Base-by-base conservation (phyloP, 2,888 invertebrate genomes). In the Sacculina carcini region DNA sequence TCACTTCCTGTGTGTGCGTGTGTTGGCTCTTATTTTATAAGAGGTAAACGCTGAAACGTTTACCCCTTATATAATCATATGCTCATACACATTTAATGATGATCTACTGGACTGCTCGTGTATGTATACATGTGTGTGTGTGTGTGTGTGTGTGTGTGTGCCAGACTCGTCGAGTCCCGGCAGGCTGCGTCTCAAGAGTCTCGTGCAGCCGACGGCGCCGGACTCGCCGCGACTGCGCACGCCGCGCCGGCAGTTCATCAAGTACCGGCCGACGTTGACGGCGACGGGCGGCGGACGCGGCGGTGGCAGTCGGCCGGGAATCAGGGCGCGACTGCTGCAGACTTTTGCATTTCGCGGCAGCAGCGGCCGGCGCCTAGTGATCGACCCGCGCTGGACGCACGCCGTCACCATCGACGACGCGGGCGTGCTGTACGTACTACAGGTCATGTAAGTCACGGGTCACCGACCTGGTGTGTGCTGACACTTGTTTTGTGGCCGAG, bases 371-470 rank as follows among this genome's bases (percentile, higher is more conserved):
- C 44, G 19, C 16, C 16, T 44, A 19, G 28, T 6, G 16, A 28
- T 44, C 16, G n/a, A n/a, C 6, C 28, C n/a, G 9, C 28, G 29
- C 19, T 44, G 44, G 44, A 44, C 44, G 16, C 26, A 26, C 6
- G 10, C 29, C 7, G 44, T 44, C 44, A 44, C 44, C 44, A 28
- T 44, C 44, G 44, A 44, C 44, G 44, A 44, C 44, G 44, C 44
- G 9, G 44, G 44, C 28, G 44, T 44, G 44, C 44, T 44, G 24
- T 44, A 44, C 10, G 44, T 44, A 19, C 28, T 44, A 7, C 28
- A 44, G 44, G 44, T 44, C 16, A 16, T 44, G 28, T 44, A 28
- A 44, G n/a, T n/a, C n/a, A n/a, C n/a, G n/a, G n/a, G n/a, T n/a
- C n/a, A n/a, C n/a, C n/a, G n/a, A n/a, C n/a, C n/a, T n/a, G n/a